Evolutionary conservation across 2,113 vertebrate species (phyloP).

Genomic region (Hemiprocne comata): DNA sequence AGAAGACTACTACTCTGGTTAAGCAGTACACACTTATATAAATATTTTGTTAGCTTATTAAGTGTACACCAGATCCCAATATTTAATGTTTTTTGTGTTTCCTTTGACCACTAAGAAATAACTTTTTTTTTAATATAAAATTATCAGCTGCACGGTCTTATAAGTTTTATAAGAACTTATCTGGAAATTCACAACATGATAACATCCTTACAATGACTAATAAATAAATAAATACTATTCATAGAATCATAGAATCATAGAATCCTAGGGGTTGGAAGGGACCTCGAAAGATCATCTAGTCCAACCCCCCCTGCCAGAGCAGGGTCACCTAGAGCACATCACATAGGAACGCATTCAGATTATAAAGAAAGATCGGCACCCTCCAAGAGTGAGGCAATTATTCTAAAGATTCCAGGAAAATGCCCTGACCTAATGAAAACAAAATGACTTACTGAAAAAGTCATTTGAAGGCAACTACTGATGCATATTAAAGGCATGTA

Average conservation of each 20-base stretch:
- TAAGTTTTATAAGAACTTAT: not conserved
- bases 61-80: not conserved
- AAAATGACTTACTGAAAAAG: not conserved
- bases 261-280: too few relatives aligned
- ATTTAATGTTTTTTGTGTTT: not conserved
- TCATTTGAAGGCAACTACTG: not conserved
- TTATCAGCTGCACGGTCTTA: not conserved
- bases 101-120: not conserved
- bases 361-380: not conserved
- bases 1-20: not conserved
- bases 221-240: not conserved
- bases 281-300: too few relatives aligned
- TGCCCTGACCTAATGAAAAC: not conserved
- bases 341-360: too few relatives aligned
- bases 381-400: not conserved
- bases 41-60: not conserved
- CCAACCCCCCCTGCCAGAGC: too few relatives aligned
- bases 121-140: not conserved
- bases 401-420: not conserved
- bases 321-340: too few relatives aligned
- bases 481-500: not conserved
- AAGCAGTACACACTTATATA: not conserved
- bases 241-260: too few relatives aligned
- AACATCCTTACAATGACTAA: not conserved
- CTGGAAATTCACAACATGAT: not conserved